Percentiles rank a stretch among this genome's conserved stretches.
These are phyloP conservation scores for Parnassius glacialis DNA, from an alignment of 2,888 invertebrate genomes.

Conservation along the genomic window DNA sequence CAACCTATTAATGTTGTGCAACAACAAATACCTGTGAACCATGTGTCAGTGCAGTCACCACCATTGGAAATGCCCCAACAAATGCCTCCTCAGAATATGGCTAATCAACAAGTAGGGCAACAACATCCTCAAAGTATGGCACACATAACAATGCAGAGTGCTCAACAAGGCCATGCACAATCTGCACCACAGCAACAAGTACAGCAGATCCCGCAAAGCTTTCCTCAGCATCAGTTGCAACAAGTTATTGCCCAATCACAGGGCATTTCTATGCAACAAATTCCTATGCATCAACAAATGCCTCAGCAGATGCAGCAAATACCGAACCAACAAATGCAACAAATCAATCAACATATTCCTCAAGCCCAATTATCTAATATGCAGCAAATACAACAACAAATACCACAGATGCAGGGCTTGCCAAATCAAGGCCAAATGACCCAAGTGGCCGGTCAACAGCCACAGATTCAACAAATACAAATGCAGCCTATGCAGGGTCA, in stretches of 20 bases:
- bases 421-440: slow-evolving; percentile 71
- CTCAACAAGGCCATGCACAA: slow-evolving; percentile 61
- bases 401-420: slow-evolving; percentile 75
- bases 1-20: slow-evolving; percentile 72
- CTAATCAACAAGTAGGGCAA: slow-evolving; percentile 67
- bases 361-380: slow-evolving; percentile 73
- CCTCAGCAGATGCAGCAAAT: slow-evolving; percentile 79
- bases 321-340: slow-evolving; percentile 78
- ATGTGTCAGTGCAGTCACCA: slow-evolving; percentile 75
- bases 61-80: slow-evolving; percentile 78
- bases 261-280: slow-evolving; percentile 75
- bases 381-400: slow-evolving; percentile 74
- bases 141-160: slow-evolving; percentile 73
- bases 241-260: slow-evolving; percentile 76
- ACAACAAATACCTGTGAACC: slow-evolving; percentile 70
- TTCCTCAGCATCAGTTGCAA: slow-evolving; percentile 77
- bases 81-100: slow-evolving; percentile 68
- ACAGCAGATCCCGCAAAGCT: slow-evolving; percentile 77
- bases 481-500: slow-evolving; percentile 76
- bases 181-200: slow-evolving; percentile 71
- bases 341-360: slow-evolving; percentile 72
- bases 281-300: slow-evolving; percentile 77
- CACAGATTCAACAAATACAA: slow-evolving; percentile 77
- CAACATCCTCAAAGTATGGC: slow-evolving; percentile 79
- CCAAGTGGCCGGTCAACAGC: slow-evolving; percentile 72